Conservation (phyloP, 2,797 vertebrate species). For the Pipistrellus kuhlii region DNA sequence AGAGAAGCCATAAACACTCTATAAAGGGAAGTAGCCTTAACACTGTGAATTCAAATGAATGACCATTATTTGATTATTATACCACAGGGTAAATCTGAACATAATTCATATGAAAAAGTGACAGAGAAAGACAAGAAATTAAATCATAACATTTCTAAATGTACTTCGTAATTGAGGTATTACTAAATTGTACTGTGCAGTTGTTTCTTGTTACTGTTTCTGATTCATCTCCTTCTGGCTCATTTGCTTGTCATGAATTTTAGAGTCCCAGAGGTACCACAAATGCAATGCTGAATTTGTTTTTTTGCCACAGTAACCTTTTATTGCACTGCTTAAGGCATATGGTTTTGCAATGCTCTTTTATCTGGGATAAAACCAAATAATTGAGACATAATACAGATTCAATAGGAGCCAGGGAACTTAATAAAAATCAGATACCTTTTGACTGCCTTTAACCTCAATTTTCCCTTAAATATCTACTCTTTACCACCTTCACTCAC, state of each 20-base stretch:
- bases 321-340: constrained; percentile 63
- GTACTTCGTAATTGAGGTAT: constrained; percentile 64
- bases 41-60: background rate
- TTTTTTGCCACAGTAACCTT: constrained; percentile 69
- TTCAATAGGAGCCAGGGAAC: constrained; percentile 22
- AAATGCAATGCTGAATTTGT: constrained; percentile 64
- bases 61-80: constrained; percentile 16
- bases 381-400: constrained; percentile 46
- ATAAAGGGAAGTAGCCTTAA: background rate
- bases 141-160: constrained; percentile 65
- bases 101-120: background rate
- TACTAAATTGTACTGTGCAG: constrained; percentile 67
- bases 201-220: constrained; percentile 59
- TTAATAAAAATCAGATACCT: constrained; percentile 25
- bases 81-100: background rate
- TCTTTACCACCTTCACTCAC: background rate
- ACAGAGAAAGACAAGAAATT: constrained; percentile 7
- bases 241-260: constrained; percentile 74
- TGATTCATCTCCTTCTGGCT: constrained; percentile 76
- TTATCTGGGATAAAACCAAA: constrained; percentile 62
- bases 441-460: background rate
- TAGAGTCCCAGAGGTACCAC: constrained; percentile 46
- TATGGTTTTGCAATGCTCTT: constrained; percentile 60
- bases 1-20: background rate
- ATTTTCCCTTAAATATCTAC: background rate